Conservation (phyloP, 2,113 vertebrate species). For the Phylloscopus trochiloides region DNA sequence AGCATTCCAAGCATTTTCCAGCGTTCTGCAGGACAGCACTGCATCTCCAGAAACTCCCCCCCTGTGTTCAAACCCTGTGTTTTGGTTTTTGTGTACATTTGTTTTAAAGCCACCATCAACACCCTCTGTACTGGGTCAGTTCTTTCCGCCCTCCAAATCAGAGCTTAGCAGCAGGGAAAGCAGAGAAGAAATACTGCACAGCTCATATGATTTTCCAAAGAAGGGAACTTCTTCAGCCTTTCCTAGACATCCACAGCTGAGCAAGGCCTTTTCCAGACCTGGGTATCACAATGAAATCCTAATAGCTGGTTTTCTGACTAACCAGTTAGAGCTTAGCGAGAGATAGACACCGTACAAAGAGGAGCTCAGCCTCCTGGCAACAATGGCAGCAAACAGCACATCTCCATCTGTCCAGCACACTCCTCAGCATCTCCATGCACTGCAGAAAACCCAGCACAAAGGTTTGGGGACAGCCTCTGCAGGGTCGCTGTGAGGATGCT, state of each 20-base stretch:
- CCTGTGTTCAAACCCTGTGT: fast-evolving
- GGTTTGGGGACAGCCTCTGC: neutral
- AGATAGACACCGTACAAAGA: fast-evolving
- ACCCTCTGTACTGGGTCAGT: fast-evolving
- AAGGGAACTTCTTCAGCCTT: neutral
- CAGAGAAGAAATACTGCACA: neutral
- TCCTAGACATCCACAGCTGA: neutral
- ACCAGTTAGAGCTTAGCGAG: neutral
- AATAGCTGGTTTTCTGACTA: neutral
- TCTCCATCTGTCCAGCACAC: neutral
- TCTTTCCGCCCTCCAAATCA: neutral
- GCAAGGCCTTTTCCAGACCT: neutral
- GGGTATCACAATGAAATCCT: neutral
- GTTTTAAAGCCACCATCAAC: neutral
- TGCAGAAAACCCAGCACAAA: neutral
- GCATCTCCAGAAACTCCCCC: neutral
- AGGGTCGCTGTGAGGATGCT: fast-evolving
- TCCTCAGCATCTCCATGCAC: fast-evolving
- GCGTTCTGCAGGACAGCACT: fast-evolving
- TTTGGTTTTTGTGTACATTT: neutral
- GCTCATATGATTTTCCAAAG: neutral
- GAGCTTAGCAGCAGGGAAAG: neutral
- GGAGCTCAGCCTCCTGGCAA: neutral
- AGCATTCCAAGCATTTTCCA: neutral
- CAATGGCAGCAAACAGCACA: neutral